These are phyloP conservation scores for Protophormia terraenovae DNA, from an alignment of 2,888 invertebrate genomes.

Conservation along the genomic window DNA sequence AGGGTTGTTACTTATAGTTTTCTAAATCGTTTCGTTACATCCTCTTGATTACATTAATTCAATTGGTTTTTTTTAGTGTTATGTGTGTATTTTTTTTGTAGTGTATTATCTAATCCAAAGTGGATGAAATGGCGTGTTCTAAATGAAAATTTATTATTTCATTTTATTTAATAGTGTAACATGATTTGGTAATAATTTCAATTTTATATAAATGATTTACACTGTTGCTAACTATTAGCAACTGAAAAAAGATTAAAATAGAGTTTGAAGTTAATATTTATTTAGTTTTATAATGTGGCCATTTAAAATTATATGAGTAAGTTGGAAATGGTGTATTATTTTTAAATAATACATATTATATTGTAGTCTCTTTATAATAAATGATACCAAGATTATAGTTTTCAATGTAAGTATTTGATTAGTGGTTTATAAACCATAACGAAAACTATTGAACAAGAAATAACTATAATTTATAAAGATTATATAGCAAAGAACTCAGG, in stretches of 20 bases:
- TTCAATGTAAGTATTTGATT: slow-evolving; percentile 49
- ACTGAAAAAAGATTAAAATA: too few species aligned
- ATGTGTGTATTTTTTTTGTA: neutral
- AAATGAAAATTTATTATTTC: slow-evolving; percentile 64
- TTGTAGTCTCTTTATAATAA: slow-evolving; percentile 1
- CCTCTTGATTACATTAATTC: slow-evolving; percentile 24
- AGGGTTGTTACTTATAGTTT: neutral
- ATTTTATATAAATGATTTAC: slow-evolving; percentile 25
- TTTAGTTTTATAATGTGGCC: too few species aligned
- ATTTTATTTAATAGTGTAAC: slow-evolving; percentile 55
- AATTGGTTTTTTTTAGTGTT: slow-evolving; percentile 36
- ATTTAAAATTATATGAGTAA: too few species aligned
- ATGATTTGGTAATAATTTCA: slow-evolving; percentile 54
- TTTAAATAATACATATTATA: slow-evolving; percentile 5
- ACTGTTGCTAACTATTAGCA: slow-evolving; percentile 33
- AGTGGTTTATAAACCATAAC: slow-evolving; percentile 36
- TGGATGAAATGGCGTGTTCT: slow-evolving; percentile 58
- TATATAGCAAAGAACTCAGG: slow-evolving; percentile 27
- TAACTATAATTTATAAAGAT: slow-evolving; percentile 51
- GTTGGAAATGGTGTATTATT: slow-evolving; percentile 21
- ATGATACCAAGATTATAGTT: slow-evolving; percentile 34
- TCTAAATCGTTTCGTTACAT: slow-evolving; percentile 42
- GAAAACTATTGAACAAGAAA: slow-evolving; percentile 40
- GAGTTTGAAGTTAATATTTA: too few species aligned
- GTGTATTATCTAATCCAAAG: too few species aligned